Base-by-base conservation (phyloP, 2,888 invertebrate species). In the Caenorhabditis sp. region DNA sequence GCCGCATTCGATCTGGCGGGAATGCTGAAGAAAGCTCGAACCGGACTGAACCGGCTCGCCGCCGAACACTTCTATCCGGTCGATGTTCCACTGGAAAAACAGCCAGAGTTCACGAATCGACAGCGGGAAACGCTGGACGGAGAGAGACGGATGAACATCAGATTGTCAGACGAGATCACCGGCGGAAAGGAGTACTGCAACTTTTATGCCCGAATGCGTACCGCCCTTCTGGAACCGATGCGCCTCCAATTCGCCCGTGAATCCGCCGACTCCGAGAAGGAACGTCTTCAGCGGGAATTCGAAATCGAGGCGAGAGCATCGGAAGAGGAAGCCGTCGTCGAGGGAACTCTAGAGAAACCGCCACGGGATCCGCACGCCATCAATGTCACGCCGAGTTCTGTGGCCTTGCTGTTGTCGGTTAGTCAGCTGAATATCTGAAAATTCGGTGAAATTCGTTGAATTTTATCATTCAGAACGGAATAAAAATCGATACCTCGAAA, bases 211-310 rank as follows among this genome's bases (percentile, higher is more conserved):
- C 61, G 70, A 22, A 80, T 83, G 80, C 67, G 83, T 2, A 47
- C 80, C 4, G 37, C 80, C 18, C 64, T 83, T 13, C 69, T 83
- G 8, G 83, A 83, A 51, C 83, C 83, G 32, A 74, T 67, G 74
- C 83, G 79, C 22, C 62, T 79, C 9, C 40, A 56, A 51, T 55
- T 76, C 1, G 53, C 82, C 20, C 64, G 40, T 13, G 79, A 83
- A 47, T 28, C 77, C 0, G 32, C 32, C n/a, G 20, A 70, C n/a
- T 55, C 65, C 11, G 77, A 82, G 61, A 28, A 40, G 13, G 61
- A 58, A 24, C 61, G 82, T 13, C 68, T 79, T 6, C 58, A 53
- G 22, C 61, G 50, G 11, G 76, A 65, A 6, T n/a, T 81, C 15
- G 28, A 68, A 1, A 11, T 50, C 15, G 68, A 67, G 37, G 32